Conservation (phyloP, 1,140 invertebrate species). For the Cepaea nemoralis region DNA sequence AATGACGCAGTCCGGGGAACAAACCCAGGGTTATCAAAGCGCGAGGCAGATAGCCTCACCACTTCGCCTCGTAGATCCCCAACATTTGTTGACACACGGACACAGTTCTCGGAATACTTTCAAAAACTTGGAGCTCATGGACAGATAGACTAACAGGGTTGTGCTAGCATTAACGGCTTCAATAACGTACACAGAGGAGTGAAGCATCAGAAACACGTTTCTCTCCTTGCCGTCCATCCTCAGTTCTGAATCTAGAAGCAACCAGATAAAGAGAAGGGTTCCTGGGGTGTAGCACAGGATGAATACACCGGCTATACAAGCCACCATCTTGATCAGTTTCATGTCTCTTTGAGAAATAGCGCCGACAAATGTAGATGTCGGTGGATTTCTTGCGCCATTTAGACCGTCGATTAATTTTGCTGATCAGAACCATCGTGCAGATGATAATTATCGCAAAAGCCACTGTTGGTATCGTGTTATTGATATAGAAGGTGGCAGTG, state of each 20-base stretch:
- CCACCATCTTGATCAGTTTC: constrained; percentile 11
- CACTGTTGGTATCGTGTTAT: not conserved
- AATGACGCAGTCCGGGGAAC: too few relatives aligned
- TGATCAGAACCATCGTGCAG: not conserved
- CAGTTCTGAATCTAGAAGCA: not conserved
- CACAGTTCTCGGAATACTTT: not conserved
- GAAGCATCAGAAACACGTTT: not conserved
- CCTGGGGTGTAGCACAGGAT: constrained; percentile 21
- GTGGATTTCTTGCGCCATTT: not conserved
- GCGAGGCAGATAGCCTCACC: too few relatives aligned
- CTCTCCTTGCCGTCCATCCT: constrained; percentile 2
- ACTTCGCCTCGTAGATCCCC: too few relatives aligned
- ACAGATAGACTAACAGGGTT: not conserved
- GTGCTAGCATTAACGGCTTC: constrained; percentile 21
- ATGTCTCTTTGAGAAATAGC: not conserved
- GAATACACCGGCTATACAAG: not conserved
- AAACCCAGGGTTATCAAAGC: too few relatives aligned
- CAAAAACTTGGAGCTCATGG: not conserved
- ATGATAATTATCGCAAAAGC: not conserved
- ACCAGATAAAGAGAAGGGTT: constrained; percentile 10
- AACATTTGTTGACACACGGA: not conserved
- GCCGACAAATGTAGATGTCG: not conserved
- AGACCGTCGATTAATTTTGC: not conserved
- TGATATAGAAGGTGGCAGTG: constrained; percentile 4
- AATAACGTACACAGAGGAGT: not conserved